Percentiles rank a stretch among this genome's conserved stretches.
phyloP scores from a whole-genome alignment of 2,888 invertebrate genomes.

The Clostera curtula region DNA sequence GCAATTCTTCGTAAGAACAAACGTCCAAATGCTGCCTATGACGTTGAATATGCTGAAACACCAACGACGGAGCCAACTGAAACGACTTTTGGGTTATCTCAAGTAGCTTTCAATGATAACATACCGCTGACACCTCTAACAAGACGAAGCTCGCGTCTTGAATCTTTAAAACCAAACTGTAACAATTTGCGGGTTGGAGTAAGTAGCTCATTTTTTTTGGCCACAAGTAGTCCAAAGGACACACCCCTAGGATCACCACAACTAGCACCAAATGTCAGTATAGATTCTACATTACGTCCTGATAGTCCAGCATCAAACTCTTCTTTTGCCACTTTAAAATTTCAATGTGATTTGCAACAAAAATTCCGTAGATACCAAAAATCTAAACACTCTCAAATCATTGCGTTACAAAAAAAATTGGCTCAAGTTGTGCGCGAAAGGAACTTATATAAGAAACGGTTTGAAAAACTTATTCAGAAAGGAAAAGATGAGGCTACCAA shows the following conservation, averaged over 20 bases:
- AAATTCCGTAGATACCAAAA: constrained; percentile 7
- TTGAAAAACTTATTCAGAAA: constrained; percentile 3
- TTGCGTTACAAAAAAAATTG: constrained; percentile 6
- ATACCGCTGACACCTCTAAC: constrained; percentile 4
- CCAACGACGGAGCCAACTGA: constrained; percentile 5
- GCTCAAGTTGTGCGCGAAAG: constrained; percentile 4
- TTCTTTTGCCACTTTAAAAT: constrained; percentile 5
- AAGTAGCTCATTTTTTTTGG: constrained; percentile 5
- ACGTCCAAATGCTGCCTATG: constrained; percentile 5
- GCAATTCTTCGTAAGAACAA: constrained; percentile 4
- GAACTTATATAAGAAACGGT: constrained; percentile 1
- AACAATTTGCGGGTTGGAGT: constrained; percentile 4
- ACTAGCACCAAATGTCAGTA: constrained; percentile 3
- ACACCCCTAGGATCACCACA: constrained; percentile 4
- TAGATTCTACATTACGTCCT: constrained; percentile 7
- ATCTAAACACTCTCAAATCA: constrained; percentile 4
- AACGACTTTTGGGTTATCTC: constrained; percentile 6
- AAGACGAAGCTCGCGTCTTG: constrained; percentile 6
- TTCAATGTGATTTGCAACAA: constrained; percentile 5
- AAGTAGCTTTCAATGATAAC: constrained; percentile 8
- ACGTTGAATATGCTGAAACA: constrained; percentile 8
- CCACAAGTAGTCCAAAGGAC: constrained; percentile 6
- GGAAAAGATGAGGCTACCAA: constrained; percentile 2
- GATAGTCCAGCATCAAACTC: constrained; percentile 5
- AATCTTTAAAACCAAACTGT: constrained; percentile 6